Base-by-base conservation (phyloP, 1,140 invertebrate genomes). In the Rhyzopertha dominica region DNA sequence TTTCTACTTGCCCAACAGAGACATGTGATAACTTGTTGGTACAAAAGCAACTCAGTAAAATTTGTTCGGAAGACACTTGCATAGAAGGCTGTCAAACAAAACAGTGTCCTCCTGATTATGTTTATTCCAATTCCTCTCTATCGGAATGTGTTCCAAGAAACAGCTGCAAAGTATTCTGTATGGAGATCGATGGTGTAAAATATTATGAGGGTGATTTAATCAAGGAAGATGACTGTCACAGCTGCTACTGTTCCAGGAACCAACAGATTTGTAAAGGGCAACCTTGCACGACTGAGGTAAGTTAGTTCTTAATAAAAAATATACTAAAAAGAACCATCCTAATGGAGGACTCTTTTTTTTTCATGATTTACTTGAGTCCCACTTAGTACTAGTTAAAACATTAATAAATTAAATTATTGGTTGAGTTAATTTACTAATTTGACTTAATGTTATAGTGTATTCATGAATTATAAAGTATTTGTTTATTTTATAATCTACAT, bases 11-110 rank as follows among this genome's bases (percentile, higher is more conserved):
- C 62, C 86, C 88, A 1, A 69, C 75, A 2, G 80, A 85, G 63
- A 93, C 87, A 0, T 94, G 90, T 59, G 85, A 91, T 44, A 90
- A 89, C 59, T 70, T 81, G n/a, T 68, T 81, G 14, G 73, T 76
- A 8, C 76, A 84, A 43, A 65, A 63, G 3, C 66, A 34, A 58
- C 71, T 23, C 71, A 77, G 19, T 64, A 75, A 40, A 67, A 47
- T 80, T 34, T 91, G 88, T 54, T 70, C 74, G 14, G 72, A 81
- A 20, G 85, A 91, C 44, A 75, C 77, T 14, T 91, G 87, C 49
- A 73, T 90, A 18, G 87, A 90, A 71, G 87, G 83, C 5, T 90
- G 87, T 67, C 72, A 78, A 31, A 67, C 76, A 1, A 82, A 86
- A 51, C 69, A 79, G 0, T 95, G 90, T 55, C 76, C 81, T 1